Evolutionary conservation across 2,888 invertebrate species (phyloP).

Genomic region (Drosophila antonietae): DNA sequence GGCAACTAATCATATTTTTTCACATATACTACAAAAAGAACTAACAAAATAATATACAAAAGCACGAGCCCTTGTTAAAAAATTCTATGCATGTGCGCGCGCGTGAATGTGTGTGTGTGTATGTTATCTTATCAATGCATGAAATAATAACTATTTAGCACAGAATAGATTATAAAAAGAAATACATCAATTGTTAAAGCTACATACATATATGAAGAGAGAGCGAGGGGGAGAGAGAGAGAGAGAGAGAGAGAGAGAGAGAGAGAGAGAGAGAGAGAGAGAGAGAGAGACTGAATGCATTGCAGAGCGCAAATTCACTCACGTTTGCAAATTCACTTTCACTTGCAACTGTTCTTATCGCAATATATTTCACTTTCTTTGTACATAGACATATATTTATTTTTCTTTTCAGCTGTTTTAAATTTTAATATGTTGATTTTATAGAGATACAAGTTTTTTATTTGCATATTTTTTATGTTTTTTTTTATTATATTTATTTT

Average conservation of each 20-base stretch:
- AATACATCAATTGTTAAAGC: not conserved
- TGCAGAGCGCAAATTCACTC: too few species aligned
- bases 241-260: too few species aligned
- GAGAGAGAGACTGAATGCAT: too few species aligned
- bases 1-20: conserved; percentile 61
- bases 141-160: conserved; percentile 43
- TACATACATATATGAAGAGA: too few species aligned
- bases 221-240: too few species aligned
- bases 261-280: too few species aligned
- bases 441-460: not conserved
- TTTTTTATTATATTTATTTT: not conserved
- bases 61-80: conserved; percentile 51
- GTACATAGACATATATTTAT: not conserved
- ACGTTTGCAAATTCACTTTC: not conserved
- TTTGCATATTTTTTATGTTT: not conserved
- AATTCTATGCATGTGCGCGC: conserved; percentile 3
- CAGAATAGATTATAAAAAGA: conserved; percentile 26
- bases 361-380: not conserved
- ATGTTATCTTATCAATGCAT: conserved; percentile 59
- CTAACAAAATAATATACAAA: conserved; percentile 19
- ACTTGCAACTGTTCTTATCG: not conserved
- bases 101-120: conserved; percentile 12
- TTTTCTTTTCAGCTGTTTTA: not conserved
- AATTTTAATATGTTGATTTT: too few species aligned
- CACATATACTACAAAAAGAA: conserved; percentile 31